Base-by-base conservation (phyloP, 1,140 invertebrate genomes). In the Bombus waltoni region DNA sequence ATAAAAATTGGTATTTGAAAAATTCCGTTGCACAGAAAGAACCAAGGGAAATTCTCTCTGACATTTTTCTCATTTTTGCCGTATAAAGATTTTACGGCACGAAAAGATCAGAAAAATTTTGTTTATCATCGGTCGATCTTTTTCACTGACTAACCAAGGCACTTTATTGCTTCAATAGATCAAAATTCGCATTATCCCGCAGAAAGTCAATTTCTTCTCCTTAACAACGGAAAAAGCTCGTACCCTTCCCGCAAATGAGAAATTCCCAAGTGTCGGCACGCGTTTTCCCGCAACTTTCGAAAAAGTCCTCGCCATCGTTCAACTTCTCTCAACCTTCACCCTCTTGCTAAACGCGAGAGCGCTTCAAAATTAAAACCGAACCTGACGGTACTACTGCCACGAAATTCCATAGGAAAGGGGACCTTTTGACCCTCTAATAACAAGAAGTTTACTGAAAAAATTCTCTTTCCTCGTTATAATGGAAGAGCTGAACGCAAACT, bases 291-390 rank as follows among this genome's bases (percentile, higher is more conserved):
- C 32, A 80, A 80, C 35, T 80, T 70, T n/a, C 65, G 32, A 70
- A 80, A 80, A 70, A 47, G 47, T 3, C 10, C 32, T n/a, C 42
- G 3, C 47, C 18, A 53, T 1, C 4, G 57, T 47, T 47, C 62
- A 66, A 66, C 62, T 68, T 68, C 32, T 25, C 78, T 6, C 65
- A 53, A 71, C 78, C 65, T 79, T 79, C 77, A 66, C 65, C 77
- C 40, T 44, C 35, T 70, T n/a, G 11, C 28, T 28, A 47, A 47
- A 35, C 53, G 28, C 28, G 13, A n/a, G 4, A 25, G 11, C 42
- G 32, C 6, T 53, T 68, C 25, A 53, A 70, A 80, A 80, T 80
- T 47, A 80, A 71, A 80, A 70, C 2, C 65, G 15, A 38, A 18
- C 75, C 35, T 32, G 11, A 47, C 40, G 15, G 25, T n/a, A 32